Base-by-base conservation (phyloP, 92 coral and sea anemone species). In the Porites cylindrica region DNA sequence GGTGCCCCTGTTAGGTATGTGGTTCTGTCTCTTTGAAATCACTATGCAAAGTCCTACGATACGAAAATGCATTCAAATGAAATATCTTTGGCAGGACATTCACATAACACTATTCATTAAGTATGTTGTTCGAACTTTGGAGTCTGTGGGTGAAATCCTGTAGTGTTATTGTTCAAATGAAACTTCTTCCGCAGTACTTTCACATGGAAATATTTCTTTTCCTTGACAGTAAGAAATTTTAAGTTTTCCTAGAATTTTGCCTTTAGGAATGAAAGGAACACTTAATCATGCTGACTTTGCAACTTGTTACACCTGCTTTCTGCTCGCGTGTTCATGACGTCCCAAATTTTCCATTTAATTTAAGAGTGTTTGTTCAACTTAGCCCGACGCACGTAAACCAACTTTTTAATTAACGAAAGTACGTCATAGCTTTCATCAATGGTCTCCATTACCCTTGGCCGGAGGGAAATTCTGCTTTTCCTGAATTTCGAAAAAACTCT, bases 401-500 rank as follows among this genome's bases (percentile, higher is more conserved):
- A 29, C 47, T 32, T 18, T 59, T 53, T n/a, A 71, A 58, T 59
- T 56, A 59, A 54, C 20, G 21, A 71, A 70, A 58, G 2, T 38
- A 54, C 86, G 86, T 82, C 85, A 81, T 21, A 6, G 19, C 66
- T 70, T 70, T 51, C 85, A 76, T 81, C 75, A 70, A 2, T 58
- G 71, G 14, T 2, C 38, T 52, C 47, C 56, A 54, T 71, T 59
- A 38, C 14, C 43, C 19, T 38, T 70, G 16, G 29, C 78, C 66
- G 2, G 29, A 38, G 58, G 56, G 56, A 13, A 70, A 67, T 2
- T 54, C 58, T 76, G 8, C 6, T 82, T 32, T 70, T 62, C 43
- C 2, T 23, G 51, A 80, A 80, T 66, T 51, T 66, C 5, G 43
- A 10, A 21, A 29, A 21, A 61, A 6, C 10, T 67, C 4, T 18